Percentiles rank a stretch among this genome's conserved stretches.
Evolutionary conservation across 2,797 vertebrate genomes (phyloP).

Genomic region (Girardinus metallicus): DNA sequence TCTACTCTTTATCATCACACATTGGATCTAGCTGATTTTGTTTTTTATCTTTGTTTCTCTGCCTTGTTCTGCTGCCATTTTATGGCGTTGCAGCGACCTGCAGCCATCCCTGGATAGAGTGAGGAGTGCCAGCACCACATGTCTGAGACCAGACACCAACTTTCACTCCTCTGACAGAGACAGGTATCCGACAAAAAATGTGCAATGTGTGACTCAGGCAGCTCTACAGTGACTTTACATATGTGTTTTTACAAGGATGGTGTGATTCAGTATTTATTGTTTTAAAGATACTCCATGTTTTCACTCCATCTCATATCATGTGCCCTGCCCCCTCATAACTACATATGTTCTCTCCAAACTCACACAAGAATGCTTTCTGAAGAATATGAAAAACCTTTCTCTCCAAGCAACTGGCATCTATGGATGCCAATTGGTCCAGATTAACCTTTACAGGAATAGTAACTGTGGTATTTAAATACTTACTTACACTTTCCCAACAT

Average conservation of each 20-base stretch:
- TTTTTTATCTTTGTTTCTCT: conserved; percentile 22
- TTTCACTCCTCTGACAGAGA: conserved; percentile 96
- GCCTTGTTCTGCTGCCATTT: conserved; percentile 68
- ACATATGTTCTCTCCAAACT: background rate
- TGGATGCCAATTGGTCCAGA: background rate
- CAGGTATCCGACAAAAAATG: conserved; percentile 84
- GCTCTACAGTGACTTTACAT: background rate
- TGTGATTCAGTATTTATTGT: conserved; percentile 13
- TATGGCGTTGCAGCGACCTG: conserved; percentile 93
- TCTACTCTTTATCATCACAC: conserved; percentile 56
- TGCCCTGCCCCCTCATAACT: conserved; percentile 19
- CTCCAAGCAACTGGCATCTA: background rate
- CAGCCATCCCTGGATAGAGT: conserved; percentile 98
- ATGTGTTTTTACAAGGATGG: conserved; percentile 5
- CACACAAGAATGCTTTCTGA: background rate
- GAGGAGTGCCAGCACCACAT: conserved; percentile 99
- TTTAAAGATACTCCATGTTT: conserved; percentile 29
- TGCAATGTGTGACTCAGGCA: background rate
- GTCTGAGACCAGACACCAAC: conserved; percentile 96
- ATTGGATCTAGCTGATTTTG: conserved; percentile 17
- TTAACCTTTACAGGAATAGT: background rate
- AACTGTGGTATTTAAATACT: background rate
- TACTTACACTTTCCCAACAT: background rate
- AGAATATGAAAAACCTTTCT: background rate
- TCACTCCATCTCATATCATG: conserved; percentile 32